Base-by-base conservation (phyloP, 2,797 vertebrate genomes). In the Astyanax mexicanus region DNA sequence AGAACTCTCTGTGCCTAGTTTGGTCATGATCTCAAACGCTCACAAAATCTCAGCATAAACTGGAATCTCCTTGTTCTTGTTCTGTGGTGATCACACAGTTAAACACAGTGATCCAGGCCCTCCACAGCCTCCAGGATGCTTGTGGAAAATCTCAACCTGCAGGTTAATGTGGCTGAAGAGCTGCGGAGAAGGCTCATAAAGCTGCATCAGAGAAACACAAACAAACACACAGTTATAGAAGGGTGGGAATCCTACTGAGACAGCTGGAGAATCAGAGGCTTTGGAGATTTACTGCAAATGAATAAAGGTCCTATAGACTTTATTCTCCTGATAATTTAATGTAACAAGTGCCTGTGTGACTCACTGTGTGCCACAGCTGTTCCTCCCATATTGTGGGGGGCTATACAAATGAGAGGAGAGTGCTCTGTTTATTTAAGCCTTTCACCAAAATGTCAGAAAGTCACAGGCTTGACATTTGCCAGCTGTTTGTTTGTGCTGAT, bases 401-500 rank as follows among this genome's bases (percentile, higher is more conserved):
- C 23, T 49, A 1, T 32, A 49, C 15, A 49, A 65, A 42, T 27
- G 37, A 54, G 12, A 52, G 32, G 12, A 52, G 32, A 2, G 32
- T 47, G 3, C 21, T 19, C 15, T 67, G 25, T 37, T 68, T 29
- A 74, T 44, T 38, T 52, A 57, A 25, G 51, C n/a, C 45, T 13
- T 67, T 40, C 45, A 35, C n/a, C 29, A 19, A 67, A 67, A 67
- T 67, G 65, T 66, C 64, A 66, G 6, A 19, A 29, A 66, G 64
- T 67, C 45, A 49, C 64, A 51, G 65, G 27, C 44, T 37, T 51
- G 65, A 67, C 65, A 51, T 67, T 67, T 37, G 65, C 65, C 65
- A 67, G 64, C 44, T 67, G 64, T 49, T 25, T 49, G 65, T 67
- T 40, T 62, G n/a, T 42, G 44, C 25, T 67, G 44, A 67, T n/a